Evolutionary conservation across 1,140 invertebrate species (phyloP), one percentile per base, ranked within the genome.

Genomic region (Acromyrmex heyeri): DNA sequence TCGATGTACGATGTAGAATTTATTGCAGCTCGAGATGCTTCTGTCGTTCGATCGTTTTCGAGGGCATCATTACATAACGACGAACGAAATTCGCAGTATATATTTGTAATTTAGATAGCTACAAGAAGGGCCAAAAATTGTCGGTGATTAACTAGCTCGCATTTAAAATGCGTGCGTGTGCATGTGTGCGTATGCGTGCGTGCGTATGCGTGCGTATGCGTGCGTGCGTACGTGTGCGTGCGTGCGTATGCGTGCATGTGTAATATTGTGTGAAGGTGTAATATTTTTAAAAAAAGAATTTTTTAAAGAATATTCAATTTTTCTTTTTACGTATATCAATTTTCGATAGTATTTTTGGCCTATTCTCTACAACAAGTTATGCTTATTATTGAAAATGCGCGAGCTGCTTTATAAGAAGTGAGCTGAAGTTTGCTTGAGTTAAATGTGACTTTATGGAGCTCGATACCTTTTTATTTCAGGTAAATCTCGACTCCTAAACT

Each of bases 1-100:
- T 83, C 27, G 24, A 50, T 83, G 79, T 83, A 75, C 73, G 70
- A 50, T 75, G 79, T 83, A 83, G 69, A 24, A 73, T 57, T 82
- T 70, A 83, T 75, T 62, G 55, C 79, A 83, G 79, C 55, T 83
- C 79, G 79, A 73, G 57, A 83, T 83, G 79, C 79, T 83, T 83
- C 79, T 83, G 79, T 83, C 79, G 79, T 83, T 83, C 79, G 69
- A 75, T 83, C 79, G 79, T 83, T 83, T 83, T 75, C 69, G 57
- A 83, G 4, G 14, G 30, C 27, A 75, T 61, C 5, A 27, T 73
- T 48, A 75, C 21, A 5, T 73, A 62, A 73, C 79, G 79, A 83
- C 38, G 79, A 75, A 83, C 69, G 69, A 61, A 73, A n/a, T 73
- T 73, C 24, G 69, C 55, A 79, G 48, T 79, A 78, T 65, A 48